Evolutionary conservation across 2,797 vertebrate genomes (phyloP).

Genomic region (Epinephelus coioides): DNA sequence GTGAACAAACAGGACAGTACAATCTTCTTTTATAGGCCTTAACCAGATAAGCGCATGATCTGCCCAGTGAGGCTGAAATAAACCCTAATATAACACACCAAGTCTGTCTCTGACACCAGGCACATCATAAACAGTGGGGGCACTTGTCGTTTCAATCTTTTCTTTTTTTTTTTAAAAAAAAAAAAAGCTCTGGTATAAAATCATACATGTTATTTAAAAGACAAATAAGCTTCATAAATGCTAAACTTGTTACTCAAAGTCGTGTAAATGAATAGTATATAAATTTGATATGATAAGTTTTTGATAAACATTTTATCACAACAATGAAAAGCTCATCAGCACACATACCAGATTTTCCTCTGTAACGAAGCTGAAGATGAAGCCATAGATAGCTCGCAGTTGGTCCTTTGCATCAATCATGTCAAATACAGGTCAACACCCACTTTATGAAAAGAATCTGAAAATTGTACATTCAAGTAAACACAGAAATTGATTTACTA

Average conservation of each 20-base stretch:
- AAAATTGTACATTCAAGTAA: not conserved
- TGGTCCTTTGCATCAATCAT: slow-evolving; percentile 92
- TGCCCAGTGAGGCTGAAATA: not conserved
- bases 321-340: not conserved
- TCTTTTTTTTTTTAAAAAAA: not conserved
- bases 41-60: slow-evolving; percentile 2
- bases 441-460: slow-evolving; percentile 94
- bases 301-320: not conserved
- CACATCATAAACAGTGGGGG: slow-evolving; percentile 6
- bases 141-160: not conserved
- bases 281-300: not conserved
- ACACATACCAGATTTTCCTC: slow-evolving; percentile 91
- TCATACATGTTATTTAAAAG: not conserved
- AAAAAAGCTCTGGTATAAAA: not conserved
- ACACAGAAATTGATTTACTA: not conserved
- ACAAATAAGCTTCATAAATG: not conserved
- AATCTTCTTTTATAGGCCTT: not conserved
- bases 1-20: not conserved
- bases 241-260: not conserved
- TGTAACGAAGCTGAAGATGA: slow-evolving; percentile 93
- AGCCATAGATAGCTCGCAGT: slow-evolving; percentile 91
- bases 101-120: not conserved
- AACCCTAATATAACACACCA: not conserved
- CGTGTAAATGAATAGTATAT: not conserved
- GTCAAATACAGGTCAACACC: slow-evolving; percentile 95